Base-by-base conservation (phyloP, 2,797 vertebrate genomes). In the Paguma larvata region DNA sequence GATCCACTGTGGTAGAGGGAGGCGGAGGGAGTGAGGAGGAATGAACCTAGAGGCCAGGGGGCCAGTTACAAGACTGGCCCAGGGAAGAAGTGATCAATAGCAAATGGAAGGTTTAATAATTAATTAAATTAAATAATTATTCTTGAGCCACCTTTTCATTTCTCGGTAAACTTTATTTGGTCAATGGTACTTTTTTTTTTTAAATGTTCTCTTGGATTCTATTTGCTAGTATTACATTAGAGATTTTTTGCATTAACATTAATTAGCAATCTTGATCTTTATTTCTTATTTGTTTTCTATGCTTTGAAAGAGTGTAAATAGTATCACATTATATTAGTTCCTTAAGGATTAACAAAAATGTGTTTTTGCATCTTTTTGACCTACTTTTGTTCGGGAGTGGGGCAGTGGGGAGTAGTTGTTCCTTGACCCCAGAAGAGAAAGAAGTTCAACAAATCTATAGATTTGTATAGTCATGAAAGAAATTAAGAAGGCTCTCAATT, bases 401-500 rank as follows among this genome's bases (percentile, higher is more conserved):
- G 14, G 15, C 19, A 14, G 5, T 77, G 15, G 11, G 32, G 4
- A 41, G 2, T 51, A 77, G 46, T 68, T 87, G 41, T 89, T 83
- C 59, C 83, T 96, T 95, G 68, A 51, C 15, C 18, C 56, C 77
- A 75, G 30, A 89, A 85, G 56, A 48, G 67, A 94, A 86, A 67
- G 34, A 53, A 65, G 32, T 80, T 87, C 67, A 70, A 38, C 6
- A 75, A 84, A 95, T 89, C 27, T 53, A 38, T 38, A 38, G 38
- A 38, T 38, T 38, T 38, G 38, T 88, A n/a, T 25, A 85, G 18
- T 21, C 56, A 91, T 70, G 44, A 83, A 87, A 90, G 62, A 67
- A 96, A 90, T 62, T 65, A 97, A 89, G 53, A 88, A 88, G 83
- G 41, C 3, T 85, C 23, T 93, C n/a, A 85, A 19, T 83, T 90